Evolutionary conservation across 2,797 vertebrate species (phyloP), one percentile per base, ranked within the genome.

Genomic region (Chromobotia macracanthus): DNA sequence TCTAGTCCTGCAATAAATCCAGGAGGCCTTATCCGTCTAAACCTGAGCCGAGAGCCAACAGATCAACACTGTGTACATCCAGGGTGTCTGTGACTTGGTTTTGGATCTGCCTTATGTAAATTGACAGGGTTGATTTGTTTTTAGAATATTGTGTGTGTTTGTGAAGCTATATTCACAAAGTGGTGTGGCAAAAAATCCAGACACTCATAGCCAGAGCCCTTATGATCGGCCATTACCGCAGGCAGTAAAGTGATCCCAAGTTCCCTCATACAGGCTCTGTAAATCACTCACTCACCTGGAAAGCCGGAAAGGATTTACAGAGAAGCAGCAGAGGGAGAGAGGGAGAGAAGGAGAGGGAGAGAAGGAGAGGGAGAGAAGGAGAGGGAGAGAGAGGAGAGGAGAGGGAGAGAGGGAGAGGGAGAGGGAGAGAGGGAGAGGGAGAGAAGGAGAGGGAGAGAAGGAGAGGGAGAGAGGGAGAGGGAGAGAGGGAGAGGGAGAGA

Each of bases 191-290:
- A 81, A 82, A 79, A 85, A 81, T 81, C 75, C 69, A 80, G 77
- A 75, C 82, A 81, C 76, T 83, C 80, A 78, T 46, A 21, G 83
- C 51, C 56, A 63, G 28, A 68, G 69, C 68, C 75, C 81, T 83
- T 81, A 82, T 82, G 75, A 82, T 69, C 23, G 41, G 46, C 78
- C 79, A 84, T 87, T 87, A 85, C 74, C 10, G 28, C 44, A 46
- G 80, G 58, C 78, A 69, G 63, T 80, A 56, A 74, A 75, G 75
- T 73, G 77, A 77, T 79, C 80, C 72, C 18, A 56, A 82, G 77
- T 64, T 38, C 41, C 76, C 66, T 53, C 66, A 72, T 55, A 77
- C 79, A 69, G 68, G 53, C 8, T 5, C 74, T 50, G 64, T 68
- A 72, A 83, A 77, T 80, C 74, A 73, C 69, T 84, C 44, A 3